phyloP scores from a whole-genome alignment of 2,113 vertebrate species.

The Gorsachius goisagi region DNA sequence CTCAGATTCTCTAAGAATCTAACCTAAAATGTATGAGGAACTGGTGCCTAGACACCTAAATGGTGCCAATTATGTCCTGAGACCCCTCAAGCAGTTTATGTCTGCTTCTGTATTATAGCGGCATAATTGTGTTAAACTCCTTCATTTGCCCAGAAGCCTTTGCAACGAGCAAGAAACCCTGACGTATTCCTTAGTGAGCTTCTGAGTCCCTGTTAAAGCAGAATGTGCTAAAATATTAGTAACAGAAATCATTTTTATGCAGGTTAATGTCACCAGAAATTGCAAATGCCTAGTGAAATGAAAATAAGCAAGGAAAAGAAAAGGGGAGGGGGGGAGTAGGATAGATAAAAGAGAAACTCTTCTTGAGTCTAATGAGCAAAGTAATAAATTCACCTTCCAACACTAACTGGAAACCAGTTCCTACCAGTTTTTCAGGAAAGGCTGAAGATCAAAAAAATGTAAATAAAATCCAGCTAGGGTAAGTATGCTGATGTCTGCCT shows the following conservation, averaged over 20 bases:
- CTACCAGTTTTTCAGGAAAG: slow-evolving; percentile 13
- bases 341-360: not conserved
- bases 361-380: not conserved
- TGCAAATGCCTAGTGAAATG: not conserved
- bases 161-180: not conserved
- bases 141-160: not conserved
- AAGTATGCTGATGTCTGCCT: not conserved
- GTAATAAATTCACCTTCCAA: slow-evolving; percentile 14
- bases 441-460: slow-evolving; percentile 31
- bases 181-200: not conserved
- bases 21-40: not conserved
- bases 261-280: not conserved
- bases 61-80: not conserved
- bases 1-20: not conserved
- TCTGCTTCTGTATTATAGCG: not conserved
- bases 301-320: not conserved
- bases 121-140: not conserved
- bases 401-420: slow-evolving; percentile 35
- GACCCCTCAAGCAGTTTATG: not conserved
- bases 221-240: not conserved
- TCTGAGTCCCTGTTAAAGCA: not conserved
- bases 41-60: not conserved
- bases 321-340: fast-evolving
- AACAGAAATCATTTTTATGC: not conserved
- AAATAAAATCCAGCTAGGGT: slow-evolving; percentile 28